These are phyloP conservation scores for Emydocephalus ijimae DNA, from an alignment of 2,113 vertebrate genomes.

Conservation along the genomic window DNA sequence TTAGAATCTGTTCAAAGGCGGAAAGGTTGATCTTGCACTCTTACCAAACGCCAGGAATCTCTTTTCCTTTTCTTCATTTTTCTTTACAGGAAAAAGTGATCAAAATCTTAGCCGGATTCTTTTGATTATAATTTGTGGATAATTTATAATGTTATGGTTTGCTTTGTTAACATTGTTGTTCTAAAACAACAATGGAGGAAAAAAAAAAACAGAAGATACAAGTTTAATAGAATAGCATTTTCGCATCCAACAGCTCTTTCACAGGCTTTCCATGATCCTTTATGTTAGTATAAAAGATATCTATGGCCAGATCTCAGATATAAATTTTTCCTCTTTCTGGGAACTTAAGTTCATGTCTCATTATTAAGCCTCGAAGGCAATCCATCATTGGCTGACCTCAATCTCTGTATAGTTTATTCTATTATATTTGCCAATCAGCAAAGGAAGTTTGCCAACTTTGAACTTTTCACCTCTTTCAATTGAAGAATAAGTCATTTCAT, in stretches of 20 bases:
- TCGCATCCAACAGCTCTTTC: neutral
- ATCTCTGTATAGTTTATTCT: slow-evolving; percentile 47
- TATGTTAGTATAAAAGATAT: slow-evolving; percentile 46
- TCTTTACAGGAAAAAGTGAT: neutral
- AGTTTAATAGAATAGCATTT: neutral
- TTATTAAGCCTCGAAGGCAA: slow-evolving; percentile 47
- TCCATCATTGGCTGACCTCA: slow-evolving; percentile 51
- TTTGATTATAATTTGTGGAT: neutral
- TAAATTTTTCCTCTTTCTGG: slow-evolving; percentile 28
- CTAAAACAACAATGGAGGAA: neutral
- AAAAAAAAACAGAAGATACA: neutral
- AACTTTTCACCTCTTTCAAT: slow-evolving; percentile 41
- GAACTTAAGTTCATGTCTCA: slow-evolving; percentile 39
- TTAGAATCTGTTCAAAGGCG: neutral
- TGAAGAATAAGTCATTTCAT: slow-evolving; percentile 43
- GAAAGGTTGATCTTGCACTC: neutral
- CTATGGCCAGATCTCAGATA: slow-evolving; percentile 7
- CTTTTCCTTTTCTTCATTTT: neutral
- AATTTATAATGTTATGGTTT: neutral
- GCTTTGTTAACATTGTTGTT: neutral
- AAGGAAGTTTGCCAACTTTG: slow-evolving; percentile 45
- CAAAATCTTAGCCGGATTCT: neutral
- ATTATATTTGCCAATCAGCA: slow-evolving; percentile 55
- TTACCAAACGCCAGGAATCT: neutral
- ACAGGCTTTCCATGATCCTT: slow-evolving; percentile 21